Evolutionary conservation across 2,888 invertebrate genomes (phyloP).

Genomic region (Celastrina argiolus): DNA sequence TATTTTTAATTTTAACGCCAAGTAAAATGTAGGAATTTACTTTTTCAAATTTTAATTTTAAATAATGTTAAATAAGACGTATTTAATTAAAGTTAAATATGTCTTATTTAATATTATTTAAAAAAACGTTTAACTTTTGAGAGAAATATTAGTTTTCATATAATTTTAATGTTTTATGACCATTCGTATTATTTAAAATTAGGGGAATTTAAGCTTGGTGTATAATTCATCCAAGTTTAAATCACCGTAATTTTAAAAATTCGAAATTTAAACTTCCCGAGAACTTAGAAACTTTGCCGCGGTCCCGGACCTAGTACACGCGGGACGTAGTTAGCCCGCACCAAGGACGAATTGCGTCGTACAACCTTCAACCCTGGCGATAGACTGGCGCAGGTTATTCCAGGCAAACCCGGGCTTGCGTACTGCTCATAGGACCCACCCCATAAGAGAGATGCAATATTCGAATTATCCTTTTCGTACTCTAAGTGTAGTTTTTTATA

Average conservation of each 20-base stretch:
- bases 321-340: not conserved
- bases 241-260: not conserved
- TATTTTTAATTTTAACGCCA: too few species aligned
- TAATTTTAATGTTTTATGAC: too few species aligned
- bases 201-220: too few species aligned
- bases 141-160: too few species aligned
- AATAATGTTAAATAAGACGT: too few species aligned
- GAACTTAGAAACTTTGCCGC: not conserved
- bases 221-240: not conserved
- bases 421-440: not conserved
- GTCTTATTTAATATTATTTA: too few species aligned
- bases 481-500: not conserved
- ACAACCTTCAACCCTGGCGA: conserved; percentile 15
- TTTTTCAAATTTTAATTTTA: too few species aligned
- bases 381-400: not conserved
- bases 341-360: conserved; percentile 8
- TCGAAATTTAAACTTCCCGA: not conserved
- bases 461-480: not conserved
- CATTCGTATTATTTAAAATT: too few species aligned
- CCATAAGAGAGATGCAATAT: not conserved
- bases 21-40: too few species aligned
- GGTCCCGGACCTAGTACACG: not conserved
- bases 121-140: not conserved
- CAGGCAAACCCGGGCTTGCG: conserved; percentile 11
- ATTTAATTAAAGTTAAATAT: too few species aligned